phyloP scores from a whole-genome alignment of 1,140 invertebrate genomes.

The Amphibalanus amphitrite region DNA sequence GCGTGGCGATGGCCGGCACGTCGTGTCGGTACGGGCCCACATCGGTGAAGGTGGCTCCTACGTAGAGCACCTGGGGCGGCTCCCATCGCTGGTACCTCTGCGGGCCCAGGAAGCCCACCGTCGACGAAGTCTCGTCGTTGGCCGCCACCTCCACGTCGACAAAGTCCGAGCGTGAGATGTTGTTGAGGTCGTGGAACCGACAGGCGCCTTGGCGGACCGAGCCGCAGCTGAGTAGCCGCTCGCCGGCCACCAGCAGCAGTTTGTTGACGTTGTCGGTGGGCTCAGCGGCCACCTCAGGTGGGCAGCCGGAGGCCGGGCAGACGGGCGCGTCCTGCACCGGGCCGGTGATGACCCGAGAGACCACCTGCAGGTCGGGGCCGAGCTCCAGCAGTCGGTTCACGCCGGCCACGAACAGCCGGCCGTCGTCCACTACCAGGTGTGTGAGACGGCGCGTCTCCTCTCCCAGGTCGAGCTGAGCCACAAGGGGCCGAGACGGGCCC shows the following conservation, averaged over 20 bases:
- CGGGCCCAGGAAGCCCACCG: conserved; percentile 85
- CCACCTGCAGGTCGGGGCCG: conserved; percentile 59
- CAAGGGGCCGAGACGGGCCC: conserved; percentile 6
- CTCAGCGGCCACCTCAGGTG: conserved; percentile 39
- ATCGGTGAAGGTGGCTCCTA: conserved; percentile 84
- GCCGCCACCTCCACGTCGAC: conserved; percentile 43
- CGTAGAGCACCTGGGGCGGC: conserved; percentile 66
- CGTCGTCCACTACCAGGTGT: conserved; percentile 76
- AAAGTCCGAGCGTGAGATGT: conserved; percentile 43
- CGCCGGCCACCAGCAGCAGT: conserved; percentile 61
- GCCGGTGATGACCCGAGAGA: conserved; percentile 52
- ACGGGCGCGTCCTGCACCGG: conserved; percentile 66
- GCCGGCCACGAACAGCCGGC: conserved; percentile 78
- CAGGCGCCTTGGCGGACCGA: conserved; percentile 75
- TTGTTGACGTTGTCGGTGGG: conserved; percentile 78
- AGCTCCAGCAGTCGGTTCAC: conserved; percentile 87
- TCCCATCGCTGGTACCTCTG: conserved; percentile 56
- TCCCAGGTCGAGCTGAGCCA: conserved; percentile 17
- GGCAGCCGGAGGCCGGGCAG: conserved; percentile 68
- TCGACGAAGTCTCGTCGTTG: conserved; percentile 77
- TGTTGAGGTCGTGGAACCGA: conserved; percentile 38
- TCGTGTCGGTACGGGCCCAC: conserved; percentile 82
- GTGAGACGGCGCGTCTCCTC: conserved; percentile 28
- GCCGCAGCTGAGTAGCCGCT: conserved; percentile 68
- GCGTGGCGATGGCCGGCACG: conserved; percentile 77